These are phyloP conservation scores for Spisula subtruncata DNA, from an alignment of 2,888 invertebrate genomes.

Conservation along the genomic window DNA sequence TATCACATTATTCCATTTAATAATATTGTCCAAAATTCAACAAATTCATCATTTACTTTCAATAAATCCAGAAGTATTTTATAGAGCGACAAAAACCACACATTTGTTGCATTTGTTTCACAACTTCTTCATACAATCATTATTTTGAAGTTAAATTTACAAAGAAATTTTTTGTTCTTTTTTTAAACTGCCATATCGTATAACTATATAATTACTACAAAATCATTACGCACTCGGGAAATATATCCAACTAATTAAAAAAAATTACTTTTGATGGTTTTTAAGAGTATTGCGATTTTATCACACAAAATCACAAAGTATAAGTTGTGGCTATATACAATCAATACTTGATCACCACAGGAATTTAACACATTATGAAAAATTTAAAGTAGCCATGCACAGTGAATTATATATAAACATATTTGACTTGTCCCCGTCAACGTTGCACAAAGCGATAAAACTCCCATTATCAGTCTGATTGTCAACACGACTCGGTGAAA, in stretches of 20 bases:
- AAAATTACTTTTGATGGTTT: conserved; percentile 14
- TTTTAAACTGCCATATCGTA: not conserved
- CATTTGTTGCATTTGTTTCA: not conserved
- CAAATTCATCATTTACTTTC: not conserved
- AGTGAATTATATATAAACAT: conserved; percentile 20
- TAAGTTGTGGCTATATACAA: not conserved
- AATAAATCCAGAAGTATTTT: not conserved
- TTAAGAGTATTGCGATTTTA: conserved; percentile 6
- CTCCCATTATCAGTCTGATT: conserved; percentile 33
- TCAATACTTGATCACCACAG: not conserved
- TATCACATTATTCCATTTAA: not conserved
- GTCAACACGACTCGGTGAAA: conserved; percentile 38
- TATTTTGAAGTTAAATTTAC: not conserved
- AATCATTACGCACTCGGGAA: not conserved
- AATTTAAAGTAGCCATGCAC: not conserved
- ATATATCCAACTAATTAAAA: not conserved
- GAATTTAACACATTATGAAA: not conserved
- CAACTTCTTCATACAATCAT: not conserved
- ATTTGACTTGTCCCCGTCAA: conserved; percentile 13
- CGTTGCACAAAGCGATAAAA: conserved; percentile 10
- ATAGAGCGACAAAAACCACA: not conserved
- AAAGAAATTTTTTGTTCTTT: not conserved
- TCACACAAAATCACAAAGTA: conserved; percentile 19
- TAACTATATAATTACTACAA: not conserved
- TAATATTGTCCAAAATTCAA: not conserved